phyloP scores from a whole-genome alignment of 2,797 vertebrate species.

The Somateria mollissima region DNA sequence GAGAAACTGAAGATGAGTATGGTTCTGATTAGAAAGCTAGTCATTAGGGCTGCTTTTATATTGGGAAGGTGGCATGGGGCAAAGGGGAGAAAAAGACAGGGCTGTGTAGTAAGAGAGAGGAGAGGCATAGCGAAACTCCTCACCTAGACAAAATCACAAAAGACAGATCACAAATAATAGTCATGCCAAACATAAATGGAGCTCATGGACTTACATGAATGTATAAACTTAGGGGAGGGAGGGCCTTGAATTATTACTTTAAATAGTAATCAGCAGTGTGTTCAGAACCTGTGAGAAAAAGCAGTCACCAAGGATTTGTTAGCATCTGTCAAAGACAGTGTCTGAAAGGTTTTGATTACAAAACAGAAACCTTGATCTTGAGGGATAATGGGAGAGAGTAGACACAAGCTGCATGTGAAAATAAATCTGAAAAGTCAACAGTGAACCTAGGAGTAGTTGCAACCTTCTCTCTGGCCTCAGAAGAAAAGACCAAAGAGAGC shows the following conservation, averaged over 20 bases:
- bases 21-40: not conserved
- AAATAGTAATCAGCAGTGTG: not conserved
- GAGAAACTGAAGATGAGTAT: not conserved
- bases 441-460: not conserved
- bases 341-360: not conserved
- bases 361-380: not conserved
- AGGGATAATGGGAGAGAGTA: not conserved
- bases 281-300: not conserved
- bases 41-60: not conserved
- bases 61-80: fast-evolving
- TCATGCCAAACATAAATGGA: not conserved
- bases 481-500: not conserved
- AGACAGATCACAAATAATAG: not conserved
- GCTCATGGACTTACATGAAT: not conserved
- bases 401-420: not conserved
- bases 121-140: not conserved
- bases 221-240: not conserved
- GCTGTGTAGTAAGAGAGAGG: not conserved
- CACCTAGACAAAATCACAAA: not conserved
- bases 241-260: not conserved
- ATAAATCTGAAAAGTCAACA: not conserved
- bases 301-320: not conserved
- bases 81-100: not conserved
- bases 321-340: not conserved
- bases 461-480: not conserved